A percentile compares a stretch with the other conserved stretches of the same genome.
Evolutionary conservation across 2,888 invertebrate species (phyloP).

Genomic region (Branchellion lobata): DNA sequence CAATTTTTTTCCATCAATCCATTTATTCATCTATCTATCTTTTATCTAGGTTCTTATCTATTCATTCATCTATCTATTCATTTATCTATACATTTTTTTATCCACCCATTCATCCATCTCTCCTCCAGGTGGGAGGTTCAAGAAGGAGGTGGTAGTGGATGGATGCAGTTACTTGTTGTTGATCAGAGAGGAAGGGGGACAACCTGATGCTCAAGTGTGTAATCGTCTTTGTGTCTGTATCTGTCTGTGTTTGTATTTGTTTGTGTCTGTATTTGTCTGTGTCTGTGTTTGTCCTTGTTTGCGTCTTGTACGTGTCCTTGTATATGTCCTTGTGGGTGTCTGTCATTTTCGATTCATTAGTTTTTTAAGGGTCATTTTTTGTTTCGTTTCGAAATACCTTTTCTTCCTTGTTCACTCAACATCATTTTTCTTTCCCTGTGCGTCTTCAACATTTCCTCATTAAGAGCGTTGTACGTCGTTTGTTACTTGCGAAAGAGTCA

Average conservation of each 20-base stretch:
- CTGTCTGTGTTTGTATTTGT: background rate
- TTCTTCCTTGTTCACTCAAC: too few relatives aligned
- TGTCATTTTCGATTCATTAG: too few relatives aligned
- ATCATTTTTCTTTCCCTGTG: too few relatives aligned
- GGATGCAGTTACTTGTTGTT: conserved; percentile 92
- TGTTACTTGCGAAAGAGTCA: too few relatives aligned
- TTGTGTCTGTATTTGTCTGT: background rate
- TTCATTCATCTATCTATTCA: conserved; percentile 2
- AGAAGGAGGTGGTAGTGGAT: conserved; percentile 92
- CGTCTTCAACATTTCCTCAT: too few relatives aligned
- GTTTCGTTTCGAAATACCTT: too few relatives aligned
- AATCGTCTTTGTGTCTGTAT: background rate
- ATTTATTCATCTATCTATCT: background rate
- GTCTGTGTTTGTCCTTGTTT: background rate
- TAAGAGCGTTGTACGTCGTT: too few relatives aligned
- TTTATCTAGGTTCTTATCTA: background rate
- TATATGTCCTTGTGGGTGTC: too few relatives aligned
- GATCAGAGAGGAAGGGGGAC: conserved; percentile 93
- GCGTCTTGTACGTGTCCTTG: too few relatives aligned
- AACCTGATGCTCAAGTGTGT: conserved; percentile 90
- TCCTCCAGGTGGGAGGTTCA: conserved; percentile 79
- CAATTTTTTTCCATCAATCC: too few relatives aligned
- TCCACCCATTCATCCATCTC: background rate
- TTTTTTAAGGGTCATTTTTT: too few relatives aligned
- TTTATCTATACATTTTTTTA: conserved; percentile 5